Conservation (phyloP, 2,888 invertebrate genomes). For the Aleiodes testaceus region DNA sequence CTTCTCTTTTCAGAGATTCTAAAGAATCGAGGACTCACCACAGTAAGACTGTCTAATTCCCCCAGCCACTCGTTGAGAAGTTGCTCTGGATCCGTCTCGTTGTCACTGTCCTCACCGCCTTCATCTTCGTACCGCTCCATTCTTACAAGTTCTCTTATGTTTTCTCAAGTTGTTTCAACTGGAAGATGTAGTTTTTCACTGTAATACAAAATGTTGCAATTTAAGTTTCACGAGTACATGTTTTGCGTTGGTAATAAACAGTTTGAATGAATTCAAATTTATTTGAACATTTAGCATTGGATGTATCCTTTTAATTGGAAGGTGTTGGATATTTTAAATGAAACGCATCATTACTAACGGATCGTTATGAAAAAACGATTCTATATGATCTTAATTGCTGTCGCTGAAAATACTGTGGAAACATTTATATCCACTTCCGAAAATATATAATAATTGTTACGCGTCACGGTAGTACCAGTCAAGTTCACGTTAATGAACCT, state of each 20-base stretch:
- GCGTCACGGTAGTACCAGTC: slow-evolving; percentile 45
- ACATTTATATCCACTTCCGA: slow-evolving; percentile 18
- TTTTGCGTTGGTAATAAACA: not conserved
- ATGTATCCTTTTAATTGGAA: slow-evolving; percentile 4
- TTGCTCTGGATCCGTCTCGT: slow-evolving; percentile 83
- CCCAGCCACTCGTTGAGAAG: slow-evolving; percentile 86
- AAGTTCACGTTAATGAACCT: slow-evolving; percentile 56
- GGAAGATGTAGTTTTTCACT: slow-evolving; percentile 27
- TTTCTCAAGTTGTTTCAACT: slow-evolving; percentile 26
- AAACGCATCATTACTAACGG: not conserved
- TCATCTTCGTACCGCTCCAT: slow-evolving; percentile 72
- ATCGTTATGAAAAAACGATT: slow-evolving; percentile 18
- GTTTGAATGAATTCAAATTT: slow-evolving; percentile 9
- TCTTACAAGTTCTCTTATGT: slow-evolving; percentile 41
- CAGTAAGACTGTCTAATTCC: slow-evolving; percentile 83
- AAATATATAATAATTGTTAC: slow-evolving; percentile 34
- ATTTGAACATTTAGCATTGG: no score
- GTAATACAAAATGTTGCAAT: slow-evolving; percentile 29
- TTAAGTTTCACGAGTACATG: slow-evolving; percentile 1
- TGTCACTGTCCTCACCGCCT: slow-evolving; percentile 78
- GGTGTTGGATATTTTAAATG: not conserved
- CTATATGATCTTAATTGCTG: slow-evolving; percentile 18
- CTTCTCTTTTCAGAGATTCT: no score
- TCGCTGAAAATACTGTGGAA: slow-evolving; percentile 9
- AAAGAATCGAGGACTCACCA: slow-evolving; percentile 75